Base-by-base conservation (phyloP, 2,797 vertebrate genomes). In the Benthosema pterotum region DNA sequence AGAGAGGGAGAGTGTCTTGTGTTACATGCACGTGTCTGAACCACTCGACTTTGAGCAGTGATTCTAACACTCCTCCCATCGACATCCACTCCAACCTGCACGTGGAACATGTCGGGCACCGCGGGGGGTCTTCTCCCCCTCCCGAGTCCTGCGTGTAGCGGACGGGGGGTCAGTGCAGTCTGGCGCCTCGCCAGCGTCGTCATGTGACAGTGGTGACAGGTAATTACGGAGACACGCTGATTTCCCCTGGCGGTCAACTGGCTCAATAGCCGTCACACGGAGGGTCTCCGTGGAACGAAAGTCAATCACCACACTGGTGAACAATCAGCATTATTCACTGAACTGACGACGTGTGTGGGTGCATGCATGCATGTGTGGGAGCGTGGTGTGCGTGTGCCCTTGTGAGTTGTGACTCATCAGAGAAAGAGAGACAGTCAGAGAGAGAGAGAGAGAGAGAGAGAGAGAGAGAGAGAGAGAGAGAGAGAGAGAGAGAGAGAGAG, bases 151-250 rank as follows among this genome's bases (percentile, higher is more conserved):
- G 59, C 52, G 32, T 38, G 60, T 65, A n/a, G n/a, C n/a, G n/a
- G n/a, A n/a, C n/a, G 72, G 60, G 1, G 57, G 71, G 63, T 72
- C 79, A 75, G 9, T 71, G 62, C 50, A 65, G 48, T 55, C 32
- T 54, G 32, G 32, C 32, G 56, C 74, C 50, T 71, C 43, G 1
- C 58, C 28, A 14, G 52, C 28, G 58, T 74, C 28, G 58, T 74
- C 72, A 69, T 67, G 57, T 69, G 56, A 75, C 17, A 17, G 60
- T 22, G 65, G 19, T 76, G 77, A 80, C 71, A 78, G 68, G 77
- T 79, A 85, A 87, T 86, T 78, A 83, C 16, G 2, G 50, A 2
- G 67, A 62, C 74, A 69, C 52, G 69, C 43, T 60, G 19, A 25
- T 68, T 75, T 62, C 60, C 62, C 38, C 13, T 18, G 53, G 25